Evolutionary conservation across 2,888 invertebrate genomes (phyloP), one percentile per base, ranked within the genome.

Genomic region (Trachelus troglodyta): DNA sequence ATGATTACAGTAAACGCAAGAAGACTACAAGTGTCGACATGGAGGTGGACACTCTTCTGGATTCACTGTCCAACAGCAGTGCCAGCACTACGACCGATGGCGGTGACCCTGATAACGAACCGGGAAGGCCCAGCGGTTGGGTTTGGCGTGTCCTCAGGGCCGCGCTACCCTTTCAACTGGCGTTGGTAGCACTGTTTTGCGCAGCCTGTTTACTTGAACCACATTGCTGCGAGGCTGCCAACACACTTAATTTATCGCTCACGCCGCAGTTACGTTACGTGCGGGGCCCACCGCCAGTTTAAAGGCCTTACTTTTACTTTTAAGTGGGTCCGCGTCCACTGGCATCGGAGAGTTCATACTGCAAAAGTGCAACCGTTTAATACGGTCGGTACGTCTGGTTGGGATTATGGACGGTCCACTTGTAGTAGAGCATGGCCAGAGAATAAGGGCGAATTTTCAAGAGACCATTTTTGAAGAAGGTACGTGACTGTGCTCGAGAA

Each of bases 261-360:
- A 95, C 95, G n/a, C 96, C 97, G 9, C 96, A 96, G 87, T 92
- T 97, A 78, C 95, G 95, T 85, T 97, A 97, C 90, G 94, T 96
- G n/a, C 94, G 95, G 80, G 96, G 96, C 81, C 96, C 96, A 15
- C 97, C 96, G 33, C 97, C 97, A 12, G 94, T 96, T 84, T 96
- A 94, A 94, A 90, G 79, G 33, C 40, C 40, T 40, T 23, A 4
- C 12, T 23, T 23, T 40, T 23, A 23, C 40, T 23, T 40, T 23
- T 40, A 40, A 40, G 40, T 40, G 40, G 40, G 40, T 40, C 23
- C 40, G 40, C 40, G 6, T 40, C 40, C 23, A 40, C 23, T 40
- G 40, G 40, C 23, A 40, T 40, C 40, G 40, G 15, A 40, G 23
- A 23, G 40, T 40, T 40, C 40, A 40, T 15, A 1, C 23, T 23